Conservation (phyloP, 2,888 invertebrate genomes). For the Lymantria monacha region DNA sequence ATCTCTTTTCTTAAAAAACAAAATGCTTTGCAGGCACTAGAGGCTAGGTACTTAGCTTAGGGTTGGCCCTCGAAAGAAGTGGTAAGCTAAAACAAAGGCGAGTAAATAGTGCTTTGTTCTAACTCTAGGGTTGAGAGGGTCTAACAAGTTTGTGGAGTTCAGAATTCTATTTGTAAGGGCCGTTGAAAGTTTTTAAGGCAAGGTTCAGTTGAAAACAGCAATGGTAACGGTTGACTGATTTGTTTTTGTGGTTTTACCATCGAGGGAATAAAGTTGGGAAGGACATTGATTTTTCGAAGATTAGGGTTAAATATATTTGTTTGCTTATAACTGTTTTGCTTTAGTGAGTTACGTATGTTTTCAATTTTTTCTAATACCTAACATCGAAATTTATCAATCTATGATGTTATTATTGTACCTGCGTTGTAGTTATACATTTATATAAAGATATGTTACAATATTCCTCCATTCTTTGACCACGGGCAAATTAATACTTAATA, state of each 20-base stretch:
- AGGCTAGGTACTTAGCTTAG: slow-evolving; percentile 27
- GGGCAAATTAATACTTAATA: too few relatives aligned
- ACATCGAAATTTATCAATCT: too few relatives aligned
- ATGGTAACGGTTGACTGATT: slow-evolving; percentile 8
- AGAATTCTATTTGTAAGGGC: slow-evolving; percentile 30
- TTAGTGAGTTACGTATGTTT: not conserved
- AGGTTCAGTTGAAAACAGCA: slow-evolving; percentile 11
- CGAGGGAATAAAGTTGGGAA: slow-evolving; percentile 3
- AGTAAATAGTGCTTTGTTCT: slow-evolving; percentile 72
- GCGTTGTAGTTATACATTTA: too few relatives aligned
- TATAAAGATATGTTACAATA: too few relatives aligned
- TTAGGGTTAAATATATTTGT: not conserved
- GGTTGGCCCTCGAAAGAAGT: slow-evolving; percentile 40
- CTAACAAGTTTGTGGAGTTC: slow-evolving; percentile 58
- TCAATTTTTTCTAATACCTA: too few relatives aligned
- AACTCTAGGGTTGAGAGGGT: slow-evolving; percentile 45
- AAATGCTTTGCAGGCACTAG: slow-evolving; percentile 26
- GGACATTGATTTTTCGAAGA: not conserved
- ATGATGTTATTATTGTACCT: too few relatives aligned
- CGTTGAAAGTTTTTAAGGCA: slow-evolving; percentile 21
- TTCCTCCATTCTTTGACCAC: too few relatives aligned
- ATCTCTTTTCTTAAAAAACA: slow-evolving; percentile 21
- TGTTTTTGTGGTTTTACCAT: slow-evolving; percentile 7
- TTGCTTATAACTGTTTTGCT: not conserved
- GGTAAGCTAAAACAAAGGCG: slow-evolving; percentile 61